Percentiles rank a stretch among this genome's conserved stretches.
Conservation (phyloP, 2,888 invertebrate genomes). For the Helobdella robusta region DNA sequence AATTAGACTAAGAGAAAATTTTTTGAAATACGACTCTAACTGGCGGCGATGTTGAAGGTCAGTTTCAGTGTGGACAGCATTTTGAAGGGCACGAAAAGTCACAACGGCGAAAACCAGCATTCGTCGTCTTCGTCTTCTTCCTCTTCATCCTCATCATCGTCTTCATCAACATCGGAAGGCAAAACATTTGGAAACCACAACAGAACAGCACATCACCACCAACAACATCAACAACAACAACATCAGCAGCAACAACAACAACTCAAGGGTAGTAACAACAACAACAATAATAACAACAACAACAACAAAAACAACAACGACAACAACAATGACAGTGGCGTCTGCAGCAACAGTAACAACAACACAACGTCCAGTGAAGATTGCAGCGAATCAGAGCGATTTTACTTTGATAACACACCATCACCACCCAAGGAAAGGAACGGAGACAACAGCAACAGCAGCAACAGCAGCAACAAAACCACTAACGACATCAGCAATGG, state of each 20-base stretch:
- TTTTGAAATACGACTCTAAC: not conserved
- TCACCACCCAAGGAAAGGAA: conserved; percentile 12
- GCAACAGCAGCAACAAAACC: not conserved
- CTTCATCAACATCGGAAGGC: no score
- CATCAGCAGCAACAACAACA: no score
- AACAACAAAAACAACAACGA: conserved; percentile 11
- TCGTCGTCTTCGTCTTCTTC: not conserved
- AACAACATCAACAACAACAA: no score
- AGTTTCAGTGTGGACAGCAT: conserved; percentile 20
- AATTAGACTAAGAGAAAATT: no score
- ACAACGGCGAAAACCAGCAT: not conserved
- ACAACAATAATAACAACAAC: conserved; percentile 14
- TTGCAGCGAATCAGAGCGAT: conserved; percentile 14
- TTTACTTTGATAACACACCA: not conserved
- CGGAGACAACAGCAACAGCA: not conserved
- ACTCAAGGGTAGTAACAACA: no score
- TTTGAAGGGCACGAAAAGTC: not conserved
- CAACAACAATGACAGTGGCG: conserved; percentile 1
- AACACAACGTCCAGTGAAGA: not conserved
- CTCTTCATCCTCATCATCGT: conserved; percentile 5
- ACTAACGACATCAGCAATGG: not conserved
- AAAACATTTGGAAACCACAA: no score
- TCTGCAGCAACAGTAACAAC: not conserved
- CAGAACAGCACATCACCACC: no score
- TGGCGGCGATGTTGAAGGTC: not conserved